Base-by-base conservation (phyloP, 2,113 vertebrate species). In the Hippocampus guttulatus region DNA sequence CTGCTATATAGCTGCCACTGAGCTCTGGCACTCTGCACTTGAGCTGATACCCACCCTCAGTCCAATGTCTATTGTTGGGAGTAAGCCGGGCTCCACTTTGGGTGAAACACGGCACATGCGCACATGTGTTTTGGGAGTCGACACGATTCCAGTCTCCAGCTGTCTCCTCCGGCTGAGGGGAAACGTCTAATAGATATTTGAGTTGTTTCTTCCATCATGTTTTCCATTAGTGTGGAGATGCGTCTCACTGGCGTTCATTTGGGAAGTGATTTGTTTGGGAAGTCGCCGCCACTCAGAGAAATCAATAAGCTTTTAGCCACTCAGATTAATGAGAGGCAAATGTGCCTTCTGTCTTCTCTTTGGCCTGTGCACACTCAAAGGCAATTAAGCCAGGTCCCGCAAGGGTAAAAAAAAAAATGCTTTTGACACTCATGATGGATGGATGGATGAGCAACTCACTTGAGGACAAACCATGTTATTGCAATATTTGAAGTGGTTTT, bases 291-390 rank as follows among this genome's bases (percentile, higher is more conserved):
- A 82, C 84, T 88, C 80, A 49, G 69, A 84, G 81, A 81, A 89
- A 91, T 91, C 90, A 90, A 91, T 91, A 91, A 86, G 88, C 90
- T 91, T 87, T 91, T 89, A 91, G 87, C 88, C 76, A 87, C 84
- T 87, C 81, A 82, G 88, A 90, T 87, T 86, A 85, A 91, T 89
- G 88, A 91, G 79, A 91, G 82, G 84, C 87, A 90, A 90, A 90
- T 89, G 84, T 68, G 77, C 83, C 77, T 78, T 64, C 78, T 77
- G 84, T 81, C 69, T 62, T 85, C 79, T 85, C 76, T 82, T 85
- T 87, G 78, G 83, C 81, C 69, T 51, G 78, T 77, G 73, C 75
- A 51, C 76, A 79, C 30, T 60, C 84, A 80, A 66, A 66, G 83
- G 81, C 86, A 89, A 88, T 88, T 89, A 87, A 80, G 73, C 75